These are phyloP conservation scores for Gobionotothen gibberifrons DNA, from an alignment of 2,797 vertebrate genomes.

Conservation along the genomic window DNA sequence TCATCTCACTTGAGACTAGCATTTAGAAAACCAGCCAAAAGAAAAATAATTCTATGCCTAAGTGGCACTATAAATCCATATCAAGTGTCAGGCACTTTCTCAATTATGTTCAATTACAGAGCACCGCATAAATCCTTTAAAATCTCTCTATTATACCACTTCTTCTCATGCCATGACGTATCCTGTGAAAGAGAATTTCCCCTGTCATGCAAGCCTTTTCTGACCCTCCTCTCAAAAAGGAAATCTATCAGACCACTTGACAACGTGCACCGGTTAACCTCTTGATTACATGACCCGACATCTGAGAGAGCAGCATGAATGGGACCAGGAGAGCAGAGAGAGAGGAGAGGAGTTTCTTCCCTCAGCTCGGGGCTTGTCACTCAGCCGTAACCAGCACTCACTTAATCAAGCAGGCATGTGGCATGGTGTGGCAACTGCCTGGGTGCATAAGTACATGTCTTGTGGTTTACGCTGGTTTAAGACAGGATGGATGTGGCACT, in stretches of 20 bases:
- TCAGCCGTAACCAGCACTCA: slow-evolving; percentile 64
- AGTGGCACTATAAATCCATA: slow-evolving; percentile 62
- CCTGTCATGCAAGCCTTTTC: background rate
- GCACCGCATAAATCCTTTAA: slow-evolving; percentile 45
- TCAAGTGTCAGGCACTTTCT: slow-evolving; percentile 59
- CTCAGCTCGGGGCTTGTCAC: slow-evolving; percentile 55
- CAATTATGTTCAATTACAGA: slow-evolving; percentile 62
- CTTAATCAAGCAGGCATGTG: slow-evolving; percentile 79
- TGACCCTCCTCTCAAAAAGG: background rate
- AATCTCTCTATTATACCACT: slow-evolving; percentile 39
- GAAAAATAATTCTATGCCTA: slow-evolving; percentile 48
- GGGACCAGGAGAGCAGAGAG: slow-evolving; percentile 20
- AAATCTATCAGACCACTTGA: slow-evolving; percentile 32
- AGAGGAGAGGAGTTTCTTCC: slow-evolving; percentile 32
- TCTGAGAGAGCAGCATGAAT: slow-evolving; percentile 28
- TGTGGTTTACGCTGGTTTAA: slow-evolving; percentile 80
- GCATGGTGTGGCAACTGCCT: slow-evolving; percentile 76
- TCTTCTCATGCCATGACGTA: slow-evolving; percentile 28
- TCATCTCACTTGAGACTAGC: slow-evolving; percentile 49
- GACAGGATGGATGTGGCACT: slow-evolving; percentile 80
- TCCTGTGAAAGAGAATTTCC: slow-evolving; percentile 15
- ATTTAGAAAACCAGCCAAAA: slow-evolving; percentile 45
- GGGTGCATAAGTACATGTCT: slow-evolving; percentile 73
- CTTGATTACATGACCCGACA: slow-evolving; percentile 36
- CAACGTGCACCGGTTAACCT: slow-evolving; percentile 30